Percentiles rank a stretch among this genome's conserved stretches.
phyloP scores from a whole-genome alignment of 2,113 vertebrate species.

The Struthio camelus region DNA sequence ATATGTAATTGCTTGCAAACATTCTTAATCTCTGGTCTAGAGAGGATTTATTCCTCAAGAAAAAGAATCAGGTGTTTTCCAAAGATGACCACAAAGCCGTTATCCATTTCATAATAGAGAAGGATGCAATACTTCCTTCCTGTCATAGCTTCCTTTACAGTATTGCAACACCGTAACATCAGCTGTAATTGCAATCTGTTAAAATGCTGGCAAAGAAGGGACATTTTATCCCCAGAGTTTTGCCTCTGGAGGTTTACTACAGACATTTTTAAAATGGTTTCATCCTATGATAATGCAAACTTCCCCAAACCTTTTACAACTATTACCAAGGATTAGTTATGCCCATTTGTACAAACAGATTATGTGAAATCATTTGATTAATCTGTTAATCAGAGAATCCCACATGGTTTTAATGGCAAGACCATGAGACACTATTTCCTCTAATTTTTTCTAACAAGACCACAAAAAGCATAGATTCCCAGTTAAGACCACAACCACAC shows the following conservation, averaged over 20 bases:
- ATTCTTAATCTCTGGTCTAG: neutral
- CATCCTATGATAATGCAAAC: neutral
- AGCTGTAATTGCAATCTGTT: neutral
- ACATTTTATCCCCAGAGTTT: neutral
- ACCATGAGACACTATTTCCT: neutral
- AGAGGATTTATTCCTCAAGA: neutral
- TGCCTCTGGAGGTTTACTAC: neutral
- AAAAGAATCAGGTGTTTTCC: constrained; percentile 7
- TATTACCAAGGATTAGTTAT: too few species aligned
- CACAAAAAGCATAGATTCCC: neutral
- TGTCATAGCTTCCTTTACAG: neutral
- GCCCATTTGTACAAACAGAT: neutral
- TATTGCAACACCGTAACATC: neutral
- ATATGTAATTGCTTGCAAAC: neutral
- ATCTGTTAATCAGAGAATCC: neutral
- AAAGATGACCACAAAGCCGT: neutral
- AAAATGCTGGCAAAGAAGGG: neutral
- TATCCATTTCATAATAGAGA: neutral
- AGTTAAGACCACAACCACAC: fast-evolving
- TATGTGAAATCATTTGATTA: neutral
- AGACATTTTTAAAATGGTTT: neutral
- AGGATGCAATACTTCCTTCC: constrained; percentile 33
- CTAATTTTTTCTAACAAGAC: neutral
- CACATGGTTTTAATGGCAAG: neutral
- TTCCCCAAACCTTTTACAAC: neutral